Evolutionary conservation across 2,888 invertebrate species (phyloP).

Genomic region (Deroplatys truncata): DNA sequence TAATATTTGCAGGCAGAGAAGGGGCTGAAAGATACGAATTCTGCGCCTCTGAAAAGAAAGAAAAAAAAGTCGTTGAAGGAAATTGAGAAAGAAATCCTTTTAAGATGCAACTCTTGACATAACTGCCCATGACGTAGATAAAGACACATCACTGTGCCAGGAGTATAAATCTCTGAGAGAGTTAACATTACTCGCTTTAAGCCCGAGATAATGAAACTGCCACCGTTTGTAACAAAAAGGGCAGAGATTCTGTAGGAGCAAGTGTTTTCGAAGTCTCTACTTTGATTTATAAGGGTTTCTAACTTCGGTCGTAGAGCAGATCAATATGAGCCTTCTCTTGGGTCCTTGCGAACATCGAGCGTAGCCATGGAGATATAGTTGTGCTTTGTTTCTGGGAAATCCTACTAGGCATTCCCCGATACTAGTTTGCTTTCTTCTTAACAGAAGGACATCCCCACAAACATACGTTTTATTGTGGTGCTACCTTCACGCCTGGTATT

Average conservation of each 20-base stretch:
- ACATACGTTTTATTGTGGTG: too few species aligned
- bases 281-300: background rate
- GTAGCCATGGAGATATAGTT: background rate
- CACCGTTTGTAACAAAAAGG: background rate
- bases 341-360: background rate
- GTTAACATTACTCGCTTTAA: background rate
- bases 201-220: background rate
- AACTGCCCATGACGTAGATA: background rate
- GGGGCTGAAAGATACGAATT: too few species aligned
- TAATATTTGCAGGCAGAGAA: too few species aligned
- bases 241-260: background rate
- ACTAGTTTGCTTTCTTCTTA: too few species aligned
- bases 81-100: background rate
- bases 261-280: background rate
- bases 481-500: too few species aligned
- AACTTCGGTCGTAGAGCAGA: background rate
- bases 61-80: background rate
- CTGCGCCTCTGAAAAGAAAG: too few species aligned
- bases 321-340: background rate
- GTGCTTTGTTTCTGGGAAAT: background rate
- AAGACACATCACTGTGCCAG: background rate
- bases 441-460: too few species aligned
- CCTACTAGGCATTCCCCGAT: too few species aligned
- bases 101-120: background rate
- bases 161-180: background rate